A percentile compares a stretch with the other conserved stretches of the same genome.
phyloP scores from a whole-genome alignment of 2,113 vertebrate species.

The Siniperca knerii region DNA sequence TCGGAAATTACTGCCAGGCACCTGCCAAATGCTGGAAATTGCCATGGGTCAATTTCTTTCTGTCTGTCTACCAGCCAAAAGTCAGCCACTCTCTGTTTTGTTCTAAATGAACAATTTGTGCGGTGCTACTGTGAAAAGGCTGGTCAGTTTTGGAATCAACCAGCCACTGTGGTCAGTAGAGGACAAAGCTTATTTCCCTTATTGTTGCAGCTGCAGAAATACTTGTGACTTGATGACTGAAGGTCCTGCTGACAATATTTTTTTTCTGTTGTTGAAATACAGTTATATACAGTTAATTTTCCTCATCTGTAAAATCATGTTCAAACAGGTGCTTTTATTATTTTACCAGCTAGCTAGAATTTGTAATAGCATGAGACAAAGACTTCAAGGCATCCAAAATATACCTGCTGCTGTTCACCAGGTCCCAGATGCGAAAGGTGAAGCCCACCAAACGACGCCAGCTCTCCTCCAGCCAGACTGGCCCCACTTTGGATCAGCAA shows the following conservation, averaged over 20 bases:
- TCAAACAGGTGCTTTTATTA: not conserved
- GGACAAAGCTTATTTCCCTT: not conserved
- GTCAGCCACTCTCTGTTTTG: not conserved
- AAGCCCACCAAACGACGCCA: slow-evolving; percentile 15
- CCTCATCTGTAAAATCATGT: not conserved
- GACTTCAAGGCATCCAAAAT: not conserved
- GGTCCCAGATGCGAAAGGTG: slow-evolving; percentile 59
- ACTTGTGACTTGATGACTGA: not conserved
- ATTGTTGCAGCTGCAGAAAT: not conserved
- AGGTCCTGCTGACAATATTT: not conserved
- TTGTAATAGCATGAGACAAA: not conserved
- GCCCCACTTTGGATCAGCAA: not conserved
- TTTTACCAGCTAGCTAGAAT: not conserved
- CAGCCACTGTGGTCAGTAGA: not conserved
- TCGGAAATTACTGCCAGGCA: not conserved
- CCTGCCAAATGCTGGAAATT: not conserved
- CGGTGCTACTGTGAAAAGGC: not conserved
- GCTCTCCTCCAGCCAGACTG: not conserved
- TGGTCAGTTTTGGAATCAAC: not conserved
- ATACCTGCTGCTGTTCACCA: slow-evolving; percentile 38
- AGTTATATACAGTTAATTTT: not conserved
- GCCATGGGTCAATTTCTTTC: not conserved
- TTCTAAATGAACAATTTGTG: not conserved
- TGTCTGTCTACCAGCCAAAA: not conserved
- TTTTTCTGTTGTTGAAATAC: not conserved